phyloP scores from a whole-genome alignment of 2,797 vertebrate genomes.

The Catostomus latipinnis region DNA sequence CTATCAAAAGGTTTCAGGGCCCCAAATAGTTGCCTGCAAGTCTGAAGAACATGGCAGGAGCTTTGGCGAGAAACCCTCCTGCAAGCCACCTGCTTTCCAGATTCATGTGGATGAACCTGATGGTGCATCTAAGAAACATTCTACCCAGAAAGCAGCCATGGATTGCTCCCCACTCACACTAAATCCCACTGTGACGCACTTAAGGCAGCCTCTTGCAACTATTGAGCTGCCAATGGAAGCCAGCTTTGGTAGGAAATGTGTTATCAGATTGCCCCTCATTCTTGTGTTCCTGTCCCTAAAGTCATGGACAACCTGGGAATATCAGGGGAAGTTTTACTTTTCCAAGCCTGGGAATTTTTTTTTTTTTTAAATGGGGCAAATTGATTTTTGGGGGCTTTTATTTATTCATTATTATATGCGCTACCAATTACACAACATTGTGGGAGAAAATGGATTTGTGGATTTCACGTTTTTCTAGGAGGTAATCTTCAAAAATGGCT shows the following conservation, averaged over 20 bases:
- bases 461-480: too few species aligned
- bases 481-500: too few species aligned
- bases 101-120: slow-evolving; percentile 86
- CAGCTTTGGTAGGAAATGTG: slow-evolving; percentile 82
- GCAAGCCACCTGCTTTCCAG: slow-evolving; percentile 81
- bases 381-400: too few species aligned
- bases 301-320: too few species aligned
- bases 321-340: too few species aligned
- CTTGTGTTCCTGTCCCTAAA: background rate
- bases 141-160: slow-evolving; percentile 55
- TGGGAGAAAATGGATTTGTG: too few species aligned
- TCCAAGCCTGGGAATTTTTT: too few species aligned
- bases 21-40: slow-evolving; percentile 67
- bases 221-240: slow-evolving; percentile 83
- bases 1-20: slow-evolving; percentile 58
- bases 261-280: background rate
- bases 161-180: slow-evolving; percentile 73
- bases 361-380: too few species aligned
- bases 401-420: too few species aligned
- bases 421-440: too few species aligned
- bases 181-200: slow-evolving; percentile 73
- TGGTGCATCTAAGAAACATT: slow-evolving; percentile 72
- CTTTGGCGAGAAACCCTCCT: slow-evolving; percentile 72
- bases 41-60: slow-evolving; percentile 75
- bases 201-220: slow-evolving; percentile 85